phyloP scores from a whole-genome alignment of 2,888 invertebrate genomes.

The Andrena fulva region DNA sequence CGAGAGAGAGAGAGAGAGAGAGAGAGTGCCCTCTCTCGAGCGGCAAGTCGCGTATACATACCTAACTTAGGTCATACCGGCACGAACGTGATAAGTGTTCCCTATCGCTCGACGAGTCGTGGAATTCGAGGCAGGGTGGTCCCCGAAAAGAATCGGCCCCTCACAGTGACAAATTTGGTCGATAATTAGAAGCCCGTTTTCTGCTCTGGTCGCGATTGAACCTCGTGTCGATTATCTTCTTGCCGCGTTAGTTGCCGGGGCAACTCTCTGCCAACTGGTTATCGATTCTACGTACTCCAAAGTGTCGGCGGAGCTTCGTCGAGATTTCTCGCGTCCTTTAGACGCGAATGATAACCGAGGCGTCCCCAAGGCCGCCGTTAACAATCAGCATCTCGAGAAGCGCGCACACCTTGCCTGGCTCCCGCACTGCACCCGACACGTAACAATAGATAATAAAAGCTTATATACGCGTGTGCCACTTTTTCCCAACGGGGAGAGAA shows the following conservation, averaged over 20 bases:
- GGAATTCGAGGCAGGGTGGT: constrained; percentile 76
- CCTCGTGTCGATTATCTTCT: not conserved
- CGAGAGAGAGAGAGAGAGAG: constrained; percentile 17
- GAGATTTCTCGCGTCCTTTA: no score
- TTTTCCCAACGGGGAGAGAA: not conserved
- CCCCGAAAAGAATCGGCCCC: constrained; percentile 66
- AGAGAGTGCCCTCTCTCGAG: constrained; percentile 29
- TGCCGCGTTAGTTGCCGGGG: constrained; percentile 6
- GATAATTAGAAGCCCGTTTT: constrained; percentile 37
- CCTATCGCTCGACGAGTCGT: constrained; percentile 62
- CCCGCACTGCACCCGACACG: not conserved
- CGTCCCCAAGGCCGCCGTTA: no score
- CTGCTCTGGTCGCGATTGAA: not conserved
- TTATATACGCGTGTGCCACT: not conserved
- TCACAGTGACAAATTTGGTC: constrained; percentile 53
- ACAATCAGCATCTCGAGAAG: not conserved
- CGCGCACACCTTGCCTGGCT: not conserved
- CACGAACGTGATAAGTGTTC: constrained; percentile 76
- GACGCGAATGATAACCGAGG: no score
- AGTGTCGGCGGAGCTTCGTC: no score
- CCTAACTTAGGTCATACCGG: constrained; percentile 72
- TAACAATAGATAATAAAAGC: constrained; percentile 21
- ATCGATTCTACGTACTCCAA: constrained; percentile 4
- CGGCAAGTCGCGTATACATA: constrained; percentile 60
- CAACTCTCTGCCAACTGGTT: not conserved